Conservation (phyloP, 2,797 vertebrate species). For the Neomorphus geoffroyi region DNA sequence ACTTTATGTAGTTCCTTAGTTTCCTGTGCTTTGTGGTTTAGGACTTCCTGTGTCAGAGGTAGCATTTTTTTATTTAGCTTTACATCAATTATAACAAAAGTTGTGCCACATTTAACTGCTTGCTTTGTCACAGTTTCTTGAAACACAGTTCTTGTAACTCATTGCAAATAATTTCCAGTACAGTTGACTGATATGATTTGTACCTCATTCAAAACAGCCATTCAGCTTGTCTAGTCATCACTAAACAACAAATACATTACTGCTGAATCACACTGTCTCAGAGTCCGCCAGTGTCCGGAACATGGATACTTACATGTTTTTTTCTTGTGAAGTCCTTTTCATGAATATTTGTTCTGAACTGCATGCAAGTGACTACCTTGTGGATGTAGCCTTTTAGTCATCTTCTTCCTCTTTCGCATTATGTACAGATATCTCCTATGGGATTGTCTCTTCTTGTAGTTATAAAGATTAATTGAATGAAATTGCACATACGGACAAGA, state of each 20-base stretch:
- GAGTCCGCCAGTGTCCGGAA: neutral
- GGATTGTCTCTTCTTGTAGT: neutral
- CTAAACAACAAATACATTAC: slow-evolving; percentile 33
- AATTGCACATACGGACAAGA: neutral
- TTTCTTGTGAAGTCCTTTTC: neutral
- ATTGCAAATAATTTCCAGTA: neutral
- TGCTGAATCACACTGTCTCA: slow-evolving; percentile 6
- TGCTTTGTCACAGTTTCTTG: slow-evolving; percentile 3
- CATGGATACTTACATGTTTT: neutral
- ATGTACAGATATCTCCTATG: neutral
- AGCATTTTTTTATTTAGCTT: neutral
- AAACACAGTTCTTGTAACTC: neutral
- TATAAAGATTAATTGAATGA: neutral
- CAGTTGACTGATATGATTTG: neutral
- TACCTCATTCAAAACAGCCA: neutral
- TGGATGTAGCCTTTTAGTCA: neutral
- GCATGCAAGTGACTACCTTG: neutral
- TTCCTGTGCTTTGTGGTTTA: neutral
- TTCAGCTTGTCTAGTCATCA: neutral
- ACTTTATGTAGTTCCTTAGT: neutral
- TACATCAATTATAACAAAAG: neutral
- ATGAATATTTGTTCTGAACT: neutral
- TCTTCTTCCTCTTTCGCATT: neutral
- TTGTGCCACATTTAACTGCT: neutral
- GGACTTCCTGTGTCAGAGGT: neutral